phyloP scores from a whole-genome alignment of 2,888 invertebrate species.

The Cephus pulcher region DNA sequence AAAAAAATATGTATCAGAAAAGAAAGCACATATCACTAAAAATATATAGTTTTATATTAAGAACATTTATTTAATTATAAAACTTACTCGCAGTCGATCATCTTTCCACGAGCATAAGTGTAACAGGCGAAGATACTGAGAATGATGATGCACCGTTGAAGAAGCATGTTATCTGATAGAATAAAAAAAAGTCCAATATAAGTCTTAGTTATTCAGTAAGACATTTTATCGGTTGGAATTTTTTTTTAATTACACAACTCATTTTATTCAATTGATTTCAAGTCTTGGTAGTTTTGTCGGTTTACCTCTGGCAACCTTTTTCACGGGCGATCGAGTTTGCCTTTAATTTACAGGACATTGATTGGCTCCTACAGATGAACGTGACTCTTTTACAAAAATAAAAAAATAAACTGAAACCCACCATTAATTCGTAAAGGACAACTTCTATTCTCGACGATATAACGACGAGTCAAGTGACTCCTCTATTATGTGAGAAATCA shows the following conservation, averaged over 20 bases:
- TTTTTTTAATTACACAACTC: background rate
- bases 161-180: conserved; percentile 38
- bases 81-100: conserved; percentile 42
- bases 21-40: background rate
- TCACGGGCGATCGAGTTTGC: background rate
- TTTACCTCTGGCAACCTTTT: background rate
- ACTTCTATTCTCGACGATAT: background rate
- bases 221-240: background rate
- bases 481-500: background rate
- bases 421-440: background rate
- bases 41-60: background rate
- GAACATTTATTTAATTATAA: background rate
- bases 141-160: conserved; percentile 37
- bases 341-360: background rate
- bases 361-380: background rate
- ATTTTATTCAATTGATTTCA: background rate
- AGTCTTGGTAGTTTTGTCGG: background rate
- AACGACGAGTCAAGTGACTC: background rate
- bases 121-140: conserved; percentile 39
- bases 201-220: background rate
- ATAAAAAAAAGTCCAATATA: conserved; percentile 5
- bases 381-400: background rate
- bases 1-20: background rate
- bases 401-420: background rate
- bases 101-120: conserved; percentile 27